Base-by-base conservation (phyloP, 2,113 vertebrate genomes). In the Tachuris rubrigastra region DNA sequence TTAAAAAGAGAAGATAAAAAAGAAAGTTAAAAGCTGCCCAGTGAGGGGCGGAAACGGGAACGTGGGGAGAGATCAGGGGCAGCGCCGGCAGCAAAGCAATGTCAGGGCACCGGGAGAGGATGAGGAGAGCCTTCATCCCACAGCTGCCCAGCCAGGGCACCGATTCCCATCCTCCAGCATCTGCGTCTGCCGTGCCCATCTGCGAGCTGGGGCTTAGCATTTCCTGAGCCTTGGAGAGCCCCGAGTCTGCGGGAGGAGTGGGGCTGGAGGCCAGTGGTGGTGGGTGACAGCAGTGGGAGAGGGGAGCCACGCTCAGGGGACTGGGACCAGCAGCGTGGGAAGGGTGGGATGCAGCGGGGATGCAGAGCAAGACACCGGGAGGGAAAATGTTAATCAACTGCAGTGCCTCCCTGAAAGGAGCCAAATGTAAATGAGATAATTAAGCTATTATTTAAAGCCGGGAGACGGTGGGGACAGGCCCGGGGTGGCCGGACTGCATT, bases 361-460 rank as follows among this genome's bases (percentile, higher is more conserved):
- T 4, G 16, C 63, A n/a, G 95, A 95, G 65, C 8, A 39, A 95
- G 94, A 93, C 92, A 93, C 87, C 81, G 77, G 95, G 95, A 97
- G 93, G 96, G 96, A 98, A 98, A 96, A 97, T 96, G 97, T 97
- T 97, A 98, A 98, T 96, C 96, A 96, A 90, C 67, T n/a, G 91
- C 73, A 97, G 96, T 95, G 95, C 60, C 39, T 97, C 97, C 96
- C 91, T 97, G 97, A 96, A 94, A 96, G 91, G 97, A 97, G 97
- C 97, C 95, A 97, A 97, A 98, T 98, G 97, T 97, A 97, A 98
- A 97, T 98, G 95, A 98, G 97, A 97, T 98, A 97, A 98, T 98
- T 98, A 98, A 96, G 94, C 96, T 96, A 97, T 97, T 98, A 98
- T 97, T 98, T 97, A 97, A 98, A 97, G 97, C 97, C 85, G n/a